Base-by-base conservation (phyloP, 2,888 invertebrate genomes). In the Pheosia gnoma region DNA sequence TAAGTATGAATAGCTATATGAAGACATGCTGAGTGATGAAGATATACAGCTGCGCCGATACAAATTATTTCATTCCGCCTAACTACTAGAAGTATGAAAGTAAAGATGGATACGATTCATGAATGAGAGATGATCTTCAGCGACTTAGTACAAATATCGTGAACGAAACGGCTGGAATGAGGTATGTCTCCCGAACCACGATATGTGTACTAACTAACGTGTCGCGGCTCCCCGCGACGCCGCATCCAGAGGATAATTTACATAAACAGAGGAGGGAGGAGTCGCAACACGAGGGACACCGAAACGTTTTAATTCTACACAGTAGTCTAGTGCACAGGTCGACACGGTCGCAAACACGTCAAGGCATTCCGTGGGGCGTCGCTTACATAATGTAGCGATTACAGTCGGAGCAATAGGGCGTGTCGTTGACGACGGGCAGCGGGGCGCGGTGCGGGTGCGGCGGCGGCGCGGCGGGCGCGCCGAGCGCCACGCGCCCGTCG, bases 331-430 rank as follows among this genome's bases (percentile, higher is more conserved):
- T 82, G 86, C 91, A 91, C 87, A 92, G 87, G 86, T 89, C 91
- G 93, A 91, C 93, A 93, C 93, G 93, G 92, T 90, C 88, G 93
- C 93, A 93, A 91, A 91, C 89, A 90, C 89, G 89, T 86, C 86
- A 88, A 87, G 89, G 86, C 92, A 92, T 88, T 85, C 87, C 82
- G 81, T 78, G 80, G 80, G 83, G 79, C 85, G 90, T 91, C 94
- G 96, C 96, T 97, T 96, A 98, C 98, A 97, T 96, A 90, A 98
- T 97, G 85, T 96, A 95, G 90, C 96, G 95, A 93, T 97, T 97
- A 94, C 98, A 98, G 84, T 96, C 97, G 84, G 96, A 95, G 95
- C 98, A 98, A 89, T 94, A 93, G 65, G 95, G 95, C 75, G 94
- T 93, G 83, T 94, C 92, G 92, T 91, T 89, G 89, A 94, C 92